Percentiles rank a stretch among this genome's conserved stretches.
These are phyloP conservation scores for Tiliqua scincoides DNA, from an alignment of 2,113 vertebrate genomes.

Conservation along the genomic window DNA sequence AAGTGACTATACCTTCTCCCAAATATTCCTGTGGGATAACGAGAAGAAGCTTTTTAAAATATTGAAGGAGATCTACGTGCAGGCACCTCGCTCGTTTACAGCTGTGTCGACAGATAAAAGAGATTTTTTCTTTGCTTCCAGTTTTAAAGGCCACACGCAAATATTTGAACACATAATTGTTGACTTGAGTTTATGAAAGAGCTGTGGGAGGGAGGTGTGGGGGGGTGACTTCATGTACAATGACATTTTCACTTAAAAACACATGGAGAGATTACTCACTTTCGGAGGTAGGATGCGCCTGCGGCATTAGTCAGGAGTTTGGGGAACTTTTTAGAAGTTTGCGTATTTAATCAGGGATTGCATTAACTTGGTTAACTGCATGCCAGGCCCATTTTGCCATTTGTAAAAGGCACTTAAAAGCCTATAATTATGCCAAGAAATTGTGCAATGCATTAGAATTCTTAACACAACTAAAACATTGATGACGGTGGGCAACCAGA, in stretches of 20 bases:
- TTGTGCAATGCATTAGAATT: conserved; percentile 36
- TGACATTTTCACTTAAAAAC: conserved; percentile 54
- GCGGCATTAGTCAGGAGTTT: conserved; percentile 67
- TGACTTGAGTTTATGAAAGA: conserved; percentile 91
- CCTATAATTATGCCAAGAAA: conserved; percentile 54
- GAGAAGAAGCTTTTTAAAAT: conserved; percentile 88
- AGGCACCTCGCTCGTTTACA: conserved; percentile 94
- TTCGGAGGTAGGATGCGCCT: conserved; percentile 32
- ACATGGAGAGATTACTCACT: conserved; percentile 39
- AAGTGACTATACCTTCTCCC: conserved; percentile 98
- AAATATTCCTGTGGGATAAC: conserved; percentile 93
- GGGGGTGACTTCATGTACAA: conserved; percentile 28
- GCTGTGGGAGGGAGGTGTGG: conserved; percentile 18
- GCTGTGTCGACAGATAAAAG: conserved; percentile 92
- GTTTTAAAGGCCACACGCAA: conserved; percentile 97
- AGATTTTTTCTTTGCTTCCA: conserved; percentile 96
- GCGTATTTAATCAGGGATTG: conserved; percentile 76
- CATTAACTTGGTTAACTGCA: conserved; percentile 75
- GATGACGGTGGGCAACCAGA: conserved; percentile 10
- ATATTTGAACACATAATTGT: conserved; percentile 94
- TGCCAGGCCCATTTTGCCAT: conserved; percentile 64
- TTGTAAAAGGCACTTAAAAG: conserved; percentile 57
- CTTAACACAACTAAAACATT: conserved; percentile 51
- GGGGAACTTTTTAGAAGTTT: conserved; percentile 69
- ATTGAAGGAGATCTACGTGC: conserved; percentile 97